These are phyloP conservation scores for Numenius arquata DNA, from an alignment of 2,113 vertebrate species.

Conservation along the genomic window DNA sequence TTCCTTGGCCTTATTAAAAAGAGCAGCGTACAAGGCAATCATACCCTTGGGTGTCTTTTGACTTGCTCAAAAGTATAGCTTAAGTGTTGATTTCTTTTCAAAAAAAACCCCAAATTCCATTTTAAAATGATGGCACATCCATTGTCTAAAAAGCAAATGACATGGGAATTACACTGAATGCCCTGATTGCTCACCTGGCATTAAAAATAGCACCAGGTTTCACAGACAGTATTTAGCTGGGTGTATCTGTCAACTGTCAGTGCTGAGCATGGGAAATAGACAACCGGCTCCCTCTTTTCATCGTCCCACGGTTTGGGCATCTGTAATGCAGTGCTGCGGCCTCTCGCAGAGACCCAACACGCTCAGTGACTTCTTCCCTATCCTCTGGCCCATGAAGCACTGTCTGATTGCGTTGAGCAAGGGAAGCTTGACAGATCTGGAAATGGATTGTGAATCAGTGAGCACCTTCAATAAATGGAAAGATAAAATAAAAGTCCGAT, in stretches of 20 bases:
- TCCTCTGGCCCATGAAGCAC: background rate
- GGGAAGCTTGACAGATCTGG: background rate
- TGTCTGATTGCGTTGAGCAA: background rate
- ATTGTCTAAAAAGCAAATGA: background rate
- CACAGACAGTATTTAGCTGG: background rate
- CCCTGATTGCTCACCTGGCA: constrained; percentile 1
- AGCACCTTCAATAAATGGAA: rapidly evolving
- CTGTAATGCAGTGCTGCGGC: background rate
- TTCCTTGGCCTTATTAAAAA: constrained; percentile 39
- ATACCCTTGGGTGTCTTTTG: constrained; percentile 41
- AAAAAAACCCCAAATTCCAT: constrained; percentile 6
- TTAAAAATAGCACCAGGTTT: constrained; percentile 6
- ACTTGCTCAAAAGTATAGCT: constrained; percentile 39
- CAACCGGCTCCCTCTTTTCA: background rate
- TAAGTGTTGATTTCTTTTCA: constrained; percentile 27
- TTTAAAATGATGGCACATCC: constrained; percentile 24
- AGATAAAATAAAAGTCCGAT: background rate
- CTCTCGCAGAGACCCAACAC: background rate
- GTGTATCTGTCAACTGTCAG: background rate
- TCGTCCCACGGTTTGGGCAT: background rate
- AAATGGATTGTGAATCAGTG: background rate
- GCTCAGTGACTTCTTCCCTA: background rate
- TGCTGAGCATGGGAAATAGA: background rate
- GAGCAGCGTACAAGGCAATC: background rate
- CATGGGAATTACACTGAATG: background rate